Evolutionary conservation across 2,888 invertebrate genomes (phyloP).

Genomic region (Masnerella sp.): DNA sequence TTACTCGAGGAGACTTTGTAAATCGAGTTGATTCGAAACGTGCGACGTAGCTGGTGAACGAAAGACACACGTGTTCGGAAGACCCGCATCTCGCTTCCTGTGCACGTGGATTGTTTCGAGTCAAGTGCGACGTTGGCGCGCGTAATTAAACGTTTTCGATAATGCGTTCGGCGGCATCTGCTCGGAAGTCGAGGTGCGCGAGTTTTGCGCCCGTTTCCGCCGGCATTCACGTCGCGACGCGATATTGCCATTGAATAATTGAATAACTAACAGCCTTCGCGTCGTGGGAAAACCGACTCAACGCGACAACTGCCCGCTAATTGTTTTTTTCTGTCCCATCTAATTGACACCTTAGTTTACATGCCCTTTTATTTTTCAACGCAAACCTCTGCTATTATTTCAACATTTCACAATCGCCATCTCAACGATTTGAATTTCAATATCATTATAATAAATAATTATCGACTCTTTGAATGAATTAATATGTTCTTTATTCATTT

Average conservation of each 20-base stretch:
- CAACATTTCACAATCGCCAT: too few relatives aligned
- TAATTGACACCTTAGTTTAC: constrained; percentile 41
- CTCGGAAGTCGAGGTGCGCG: constrained; percentile 40
- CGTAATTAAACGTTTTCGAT: constrained; percentile 54
- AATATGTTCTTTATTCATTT: too few relatives aligned
- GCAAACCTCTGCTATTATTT: too few relatives aligned
- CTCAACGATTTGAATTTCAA: too few relatives aligned
- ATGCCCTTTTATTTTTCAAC: too few relatives aligned
- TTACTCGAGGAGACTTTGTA: not conserved
- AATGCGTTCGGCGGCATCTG: constrained; percentile 46
- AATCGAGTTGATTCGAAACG: too few relatives aligned
- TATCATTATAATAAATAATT: too few relatives aligned
- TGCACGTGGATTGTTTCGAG: constrained; percentile 62
- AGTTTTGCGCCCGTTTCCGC: constrained; percentile 51
- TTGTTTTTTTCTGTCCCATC: constrained; percentile 49
- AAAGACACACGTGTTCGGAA: constrained; percentile 54
- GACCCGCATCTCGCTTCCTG: constrained; percentile 61
- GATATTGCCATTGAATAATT: constrained; percentile 58
- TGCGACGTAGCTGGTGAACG: constrained; percentile 4
- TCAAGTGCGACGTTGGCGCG: constrained; percentile 65
- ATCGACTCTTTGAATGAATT: too few relatives aligned
- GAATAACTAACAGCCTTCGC: constrained; percentile 52
- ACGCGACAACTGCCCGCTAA: constrained; percentile 46
- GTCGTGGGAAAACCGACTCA: constrained; percentile 52
- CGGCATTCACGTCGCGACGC: constrained; percentile 56